A percentile compares a stretch with the other conserved stretches of the same genome.
These are phyloP conservation scores for Hemicentrotus pulcherrimus DNA, from an alignment of 35 echinoderm and acorn worm species.

Conservation along the genomic window DNA sequence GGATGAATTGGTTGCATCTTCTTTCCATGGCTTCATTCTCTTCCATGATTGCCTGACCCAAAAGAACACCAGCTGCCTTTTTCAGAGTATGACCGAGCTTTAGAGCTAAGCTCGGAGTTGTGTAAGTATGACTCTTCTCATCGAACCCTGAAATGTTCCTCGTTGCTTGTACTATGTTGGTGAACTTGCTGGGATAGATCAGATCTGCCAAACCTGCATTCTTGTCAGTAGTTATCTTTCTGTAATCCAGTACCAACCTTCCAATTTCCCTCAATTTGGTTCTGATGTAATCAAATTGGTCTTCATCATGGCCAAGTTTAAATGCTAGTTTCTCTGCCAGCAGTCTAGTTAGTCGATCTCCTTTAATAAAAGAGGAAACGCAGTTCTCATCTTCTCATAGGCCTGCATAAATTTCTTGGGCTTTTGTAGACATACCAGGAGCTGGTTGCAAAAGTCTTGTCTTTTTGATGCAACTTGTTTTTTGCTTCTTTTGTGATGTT, in stretches of 20 bases:
- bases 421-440: constrained; percentile 43
- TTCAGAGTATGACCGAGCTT: constrained; percentile 79
- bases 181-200: constrained; percentile 62
- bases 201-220: constrained; percentile 60
- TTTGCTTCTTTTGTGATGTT: constrained; percentile 52
- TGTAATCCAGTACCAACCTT: constrained; percentile 54
- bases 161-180: constrained; percentile 59
- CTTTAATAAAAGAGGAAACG: constrained; percentile 53
- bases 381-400: constrained; percentile 68
- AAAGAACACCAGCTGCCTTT: constrained; percentile 65
- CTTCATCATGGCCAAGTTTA: constrained; percentile 72
- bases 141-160: constrained; percentile 69
- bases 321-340: constrained; percentile 62
- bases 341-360: constrained; percentile 52
- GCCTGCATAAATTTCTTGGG: constrained; percentile 49
- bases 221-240: constrained; percentile 26
- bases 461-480: constrained; percentile 36
- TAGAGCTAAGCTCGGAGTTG: constrained; percentile 69
- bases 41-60: constrained; percentile 56
- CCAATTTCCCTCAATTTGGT: constrained; percentile 71
- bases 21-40: constrained; percentile 51
- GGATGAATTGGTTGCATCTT: constrained; percentile 56
- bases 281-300: constrained; percentile 65
- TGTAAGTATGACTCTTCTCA: constrained; percentile 66
- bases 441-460: constrained; percentile 26